Base-by-base conservation (phyloP, 53 echinoderm and acorn worm genomes). In the Arbacia lixula region DNA sequence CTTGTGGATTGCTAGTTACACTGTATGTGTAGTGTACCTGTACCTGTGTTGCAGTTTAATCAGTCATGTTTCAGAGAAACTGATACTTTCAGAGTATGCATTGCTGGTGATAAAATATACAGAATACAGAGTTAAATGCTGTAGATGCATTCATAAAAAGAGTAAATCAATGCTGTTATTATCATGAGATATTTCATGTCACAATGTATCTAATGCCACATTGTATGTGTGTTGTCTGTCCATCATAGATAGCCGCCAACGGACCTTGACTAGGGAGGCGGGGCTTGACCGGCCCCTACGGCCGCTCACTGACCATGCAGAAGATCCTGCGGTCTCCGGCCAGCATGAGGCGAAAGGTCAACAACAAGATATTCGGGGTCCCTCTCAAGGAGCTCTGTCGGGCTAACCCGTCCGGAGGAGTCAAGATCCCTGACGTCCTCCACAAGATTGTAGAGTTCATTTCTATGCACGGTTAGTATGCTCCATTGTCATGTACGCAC, bases 251-350 rank as follows among this genome's bases (percentile, higher is more conserved):
- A 19, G 82, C n/a, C 63, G 82, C 82, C 82, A 42, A 9, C 10
- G 6, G 82, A 64, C 82, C 62, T 64, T 27, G 82, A 64, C 82
- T 58, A 36, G 11, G 14, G 69, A 43, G 46, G 1, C n/a, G n/a
- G n/a, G n/a, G n/a, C n/a, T n/a, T n/a, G n/a, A n/a, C n/a, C n/a
- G n/a, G n/a, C n/a, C n/a, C n/a, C n/a, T n/a, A n/a, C n/a, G n/a
- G n/a, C n/a, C n/a, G n/a, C n/a, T n/a, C n/a, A n/a, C n/a, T n/a
- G n/a, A 89, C 60, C 50, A 97, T 97, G 98, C 93, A 93, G 88
- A 97, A 94, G 90, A 97, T 97, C 60, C 92, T 97, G 31, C 91
- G 98, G 20, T 97, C 98, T 3, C 98, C 98, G 19, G 91, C 86
- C 28, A 90, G 86, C 53, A 92, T 91, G 60, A 85, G 94, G 72